These are phyloP conservation scores for Dilophus febrilis DNA, from an alignment of 2,888 invertebrate genomes.

Conservation along the genomic window DNA sequence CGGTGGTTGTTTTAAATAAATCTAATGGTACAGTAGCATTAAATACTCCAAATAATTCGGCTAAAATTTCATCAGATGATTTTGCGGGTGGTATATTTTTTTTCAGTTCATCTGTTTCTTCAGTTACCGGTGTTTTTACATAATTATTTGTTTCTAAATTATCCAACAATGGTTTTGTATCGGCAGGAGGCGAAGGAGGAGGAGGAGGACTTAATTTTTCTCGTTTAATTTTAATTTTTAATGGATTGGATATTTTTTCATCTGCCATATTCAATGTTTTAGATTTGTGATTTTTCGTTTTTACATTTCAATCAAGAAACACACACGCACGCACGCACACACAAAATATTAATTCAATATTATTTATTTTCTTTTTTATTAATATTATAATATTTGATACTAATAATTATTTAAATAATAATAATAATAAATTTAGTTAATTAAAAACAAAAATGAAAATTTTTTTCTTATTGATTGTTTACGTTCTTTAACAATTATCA, in stretches of 20 bases:
- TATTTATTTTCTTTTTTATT: too few relatives aligned
- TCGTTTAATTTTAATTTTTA: conserved; percentile 18
- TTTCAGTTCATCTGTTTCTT: conserved; percentile 15
- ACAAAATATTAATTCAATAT: too few relatives aligned
- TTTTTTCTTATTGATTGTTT: too few relatives aligned
- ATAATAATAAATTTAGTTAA: too few relatives aligned
- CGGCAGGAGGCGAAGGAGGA: background rate
- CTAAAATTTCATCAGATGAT: conserved; percentile 48
- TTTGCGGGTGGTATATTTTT: conserved; percentile 24
- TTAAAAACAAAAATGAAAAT: too few relatives aligned
- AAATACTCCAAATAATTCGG: conserved; percentile 64
- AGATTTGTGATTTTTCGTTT: too few relatives aligned
- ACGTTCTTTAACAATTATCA: too few relatives aligned
- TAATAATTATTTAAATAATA: too few relatives aligned
- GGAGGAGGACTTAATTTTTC: conserved; percentile 20
- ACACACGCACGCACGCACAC: too few relatives aligned
- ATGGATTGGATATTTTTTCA: background rate
- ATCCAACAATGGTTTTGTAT: background rate
- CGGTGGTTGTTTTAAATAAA: conserved; percentile 22
- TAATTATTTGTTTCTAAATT: background rate
- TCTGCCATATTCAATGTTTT: too few relatives aligned
- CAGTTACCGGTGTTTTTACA: background rate
- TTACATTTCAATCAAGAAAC: too few relatives aligned
- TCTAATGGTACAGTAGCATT: conserved; percentile 51
- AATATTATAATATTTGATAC: too few relatives aligned